These are phyloP conservation scores for Microctenopoma stevenorrisi DNA, from an alignment of 2,797 vertebrate genomes.

Conservation along the genomic window DNA sequence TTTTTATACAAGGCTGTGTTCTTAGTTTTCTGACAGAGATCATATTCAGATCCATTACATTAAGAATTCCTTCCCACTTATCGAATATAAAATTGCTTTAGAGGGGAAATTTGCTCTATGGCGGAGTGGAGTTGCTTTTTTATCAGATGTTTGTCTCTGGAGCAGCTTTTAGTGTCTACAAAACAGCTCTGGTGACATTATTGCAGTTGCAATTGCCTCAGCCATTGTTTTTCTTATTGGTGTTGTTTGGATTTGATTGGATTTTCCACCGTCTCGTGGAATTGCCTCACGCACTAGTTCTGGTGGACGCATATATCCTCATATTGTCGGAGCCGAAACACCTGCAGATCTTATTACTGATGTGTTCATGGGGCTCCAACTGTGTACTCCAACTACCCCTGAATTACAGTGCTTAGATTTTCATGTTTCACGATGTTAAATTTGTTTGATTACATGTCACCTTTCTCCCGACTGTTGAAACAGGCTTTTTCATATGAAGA, in stretches of 20 bases:
- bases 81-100: conserved; percentile 85
- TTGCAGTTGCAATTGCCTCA: conserved; percentile 72
- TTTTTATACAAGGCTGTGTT: conserved; percentile 75
- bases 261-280: conserved; percentile 71
- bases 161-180: conserved; percentile 82
- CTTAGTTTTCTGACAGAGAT: conserved; percentile 84
- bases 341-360: conserved; percentile 70
- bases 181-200: conserved; percentile 79
- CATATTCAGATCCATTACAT: conserved; percentile 85
- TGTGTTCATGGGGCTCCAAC: conserved; percentile 46
- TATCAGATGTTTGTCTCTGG: conserved; percentile 83
- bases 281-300: conserved; percentile 64
- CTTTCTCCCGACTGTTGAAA: conserved; percentile 3
- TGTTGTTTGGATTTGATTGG: conserved; percentile 79
- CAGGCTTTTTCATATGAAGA: conserved; percentile 23
- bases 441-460: conserved; percentile 19
- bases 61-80: conserved; percentile 85
- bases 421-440: conserved; percentile 26
- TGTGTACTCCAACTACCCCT: conserved; percentile 34
- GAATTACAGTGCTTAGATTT: conserved; percentile 44
- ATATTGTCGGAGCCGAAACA: conserved; percentile 61
- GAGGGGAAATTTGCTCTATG: conserved; percentile 84
- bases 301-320: conserved; percentile 51
- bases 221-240: conserved; percentile 79
- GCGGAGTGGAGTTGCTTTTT: conserved; percentile 78